Percentiles rank a stretch among this genome's conserved stretches.
These are phyloP conservation scores for Hippopotamyrus pictus DNA, from an alignment of 2,797 vertebrate species.

Conservation along the genomic window DNA sequence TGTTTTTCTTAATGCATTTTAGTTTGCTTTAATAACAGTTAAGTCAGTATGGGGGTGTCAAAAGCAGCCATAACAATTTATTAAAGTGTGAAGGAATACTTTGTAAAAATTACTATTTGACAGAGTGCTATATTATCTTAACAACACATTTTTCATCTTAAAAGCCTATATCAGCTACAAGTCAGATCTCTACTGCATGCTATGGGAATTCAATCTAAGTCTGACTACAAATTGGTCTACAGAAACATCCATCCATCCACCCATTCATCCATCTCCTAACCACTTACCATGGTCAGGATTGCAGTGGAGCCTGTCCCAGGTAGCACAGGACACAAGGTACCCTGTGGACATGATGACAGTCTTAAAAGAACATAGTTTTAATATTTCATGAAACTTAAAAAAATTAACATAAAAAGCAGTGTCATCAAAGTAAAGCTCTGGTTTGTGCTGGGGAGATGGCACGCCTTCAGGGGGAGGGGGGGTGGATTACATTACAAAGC, in stretches of 20 bases:
- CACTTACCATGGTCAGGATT: neutral
- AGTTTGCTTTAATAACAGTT: neutral
- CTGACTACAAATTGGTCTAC: neutral
- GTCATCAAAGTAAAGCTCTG: neutral
- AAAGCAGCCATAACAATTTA: neutral
- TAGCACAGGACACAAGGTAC: neutral
- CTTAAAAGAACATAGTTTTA: neutral
- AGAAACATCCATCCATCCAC: neutral
- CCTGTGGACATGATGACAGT: neutral
- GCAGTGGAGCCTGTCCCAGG: neutral
- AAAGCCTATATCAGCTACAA: neutral
- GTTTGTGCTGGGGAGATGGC: conserved; percentile 1
- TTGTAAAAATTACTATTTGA: neutral
- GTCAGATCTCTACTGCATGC: neutral
- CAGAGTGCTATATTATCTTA: neutral
- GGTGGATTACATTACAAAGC: conserved; percentile 36
- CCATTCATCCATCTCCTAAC: neutral
- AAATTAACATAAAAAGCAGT: neutral
- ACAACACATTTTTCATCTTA: neutral
- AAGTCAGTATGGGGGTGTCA: neutral
- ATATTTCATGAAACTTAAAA: neutral
- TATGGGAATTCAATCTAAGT: neutral
- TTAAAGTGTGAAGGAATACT: neutral
- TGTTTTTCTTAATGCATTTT: neutral
- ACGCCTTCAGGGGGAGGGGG: neutral